Conservation (phyloP, 2,113 vertebrate genomes). For the Craseonycteris thonglongyai region DNA sequence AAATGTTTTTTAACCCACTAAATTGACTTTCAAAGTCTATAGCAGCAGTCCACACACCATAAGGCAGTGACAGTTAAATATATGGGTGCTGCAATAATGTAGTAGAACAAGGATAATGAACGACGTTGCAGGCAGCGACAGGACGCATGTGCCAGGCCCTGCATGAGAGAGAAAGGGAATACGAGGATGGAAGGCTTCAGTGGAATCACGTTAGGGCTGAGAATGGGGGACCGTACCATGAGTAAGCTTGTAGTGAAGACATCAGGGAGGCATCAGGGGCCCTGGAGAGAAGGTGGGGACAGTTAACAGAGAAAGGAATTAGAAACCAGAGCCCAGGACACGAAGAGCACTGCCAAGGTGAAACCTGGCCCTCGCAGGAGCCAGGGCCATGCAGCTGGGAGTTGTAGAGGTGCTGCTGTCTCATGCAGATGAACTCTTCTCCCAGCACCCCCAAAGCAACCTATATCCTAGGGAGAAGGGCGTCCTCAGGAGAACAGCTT, state of each 20-base stretch:
- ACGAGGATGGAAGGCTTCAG: neutral
- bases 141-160: neutral
- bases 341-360: neutral
- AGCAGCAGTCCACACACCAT: neutral
- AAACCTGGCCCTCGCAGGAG: neutral
- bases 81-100: neutral
- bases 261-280: neutral
- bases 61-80: neutral
- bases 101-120: neutral
- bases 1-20: neutral
- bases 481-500: neutral
- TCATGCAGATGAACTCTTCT: neutral
- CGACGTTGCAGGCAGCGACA: neutral
- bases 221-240: neutral
- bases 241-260: neutral
- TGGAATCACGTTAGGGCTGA: neutral
- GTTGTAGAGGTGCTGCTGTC: rapidly evolving
- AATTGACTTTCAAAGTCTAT: neutral
- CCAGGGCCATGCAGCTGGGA: rapidly evolving
- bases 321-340: neutral
- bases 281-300: neutral
- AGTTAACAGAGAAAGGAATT: neutral
- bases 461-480: neutral
- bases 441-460: neutral
- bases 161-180: neutral